Evolutionary conservation across 2,113 vertebrate species (phyloP).

Genomic region (Halcyon senegalensis): DNA sequence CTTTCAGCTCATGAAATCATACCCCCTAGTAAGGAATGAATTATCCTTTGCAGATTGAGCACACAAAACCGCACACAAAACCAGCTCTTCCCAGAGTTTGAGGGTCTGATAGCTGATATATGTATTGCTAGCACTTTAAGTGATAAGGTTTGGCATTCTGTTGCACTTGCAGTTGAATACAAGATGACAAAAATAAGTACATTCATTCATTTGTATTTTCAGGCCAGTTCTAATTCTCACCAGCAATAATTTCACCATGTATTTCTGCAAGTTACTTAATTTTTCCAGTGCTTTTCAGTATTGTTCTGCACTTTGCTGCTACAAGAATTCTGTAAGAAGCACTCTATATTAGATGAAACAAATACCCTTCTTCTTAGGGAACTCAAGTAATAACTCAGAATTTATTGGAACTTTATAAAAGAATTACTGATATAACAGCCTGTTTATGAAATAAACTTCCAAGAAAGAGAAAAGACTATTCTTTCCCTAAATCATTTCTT

Average conservation of each 20-base stretch:
- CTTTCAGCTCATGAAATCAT: slow-evolving; percentile 47
- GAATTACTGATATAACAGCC: background rate
- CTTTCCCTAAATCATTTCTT: background rate
- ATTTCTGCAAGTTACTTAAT: background rate
- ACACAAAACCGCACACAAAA: slow-evolving; percentile 5
- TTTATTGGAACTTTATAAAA: background rate
- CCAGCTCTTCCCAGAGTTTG: background rate
- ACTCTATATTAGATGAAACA: background rate
- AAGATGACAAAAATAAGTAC: background rate
- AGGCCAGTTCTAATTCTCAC: background rate
- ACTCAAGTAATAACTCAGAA: background rate
- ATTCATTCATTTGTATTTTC: background rate
- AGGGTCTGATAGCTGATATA: background rate
- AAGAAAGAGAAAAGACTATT: background rate
- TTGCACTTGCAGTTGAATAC: background rate
- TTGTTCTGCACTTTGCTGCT: background rate
- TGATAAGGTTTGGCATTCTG: background rate
- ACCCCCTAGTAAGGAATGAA: slow-evolving; percentile 39
- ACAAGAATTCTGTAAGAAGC: background rate
- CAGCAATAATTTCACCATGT: background rate
- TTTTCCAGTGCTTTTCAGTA: background rate
- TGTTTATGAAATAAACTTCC: background rate
- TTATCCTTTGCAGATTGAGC: slow-evolving; percentile 26
- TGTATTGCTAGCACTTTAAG: background rate
- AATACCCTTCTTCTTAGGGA: background rate